Percentiles rank a stretch among this genome's conserved stretches.
Evolutionary conservation across 1,140 invertebrate species (phyloP).

Genomic region (Pseudomyrmex concolor): DNA sequence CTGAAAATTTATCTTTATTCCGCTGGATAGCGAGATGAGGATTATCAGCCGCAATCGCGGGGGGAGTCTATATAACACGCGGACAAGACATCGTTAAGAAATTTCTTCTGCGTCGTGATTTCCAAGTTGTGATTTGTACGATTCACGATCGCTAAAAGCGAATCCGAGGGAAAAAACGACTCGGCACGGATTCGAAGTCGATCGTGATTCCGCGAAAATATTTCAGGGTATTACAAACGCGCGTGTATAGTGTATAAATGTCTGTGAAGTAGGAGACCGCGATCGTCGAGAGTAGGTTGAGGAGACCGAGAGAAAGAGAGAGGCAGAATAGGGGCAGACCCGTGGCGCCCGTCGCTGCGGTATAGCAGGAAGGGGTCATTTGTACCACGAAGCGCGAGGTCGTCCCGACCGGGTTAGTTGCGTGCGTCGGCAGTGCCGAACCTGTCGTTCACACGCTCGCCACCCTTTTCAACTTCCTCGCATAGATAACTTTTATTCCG

Average conservation of each 20-base stretch:
- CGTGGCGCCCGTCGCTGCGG: slow-evolving; percentile 35
- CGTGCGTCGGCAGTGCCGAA: slow-evolving; percentile 79
- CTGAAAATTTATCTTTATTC: slow-evolving; percentile 46
- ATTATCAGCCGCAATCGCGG: slow-evolving; percentile 18
- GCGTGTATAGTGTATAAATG: slow-evolving; percentile 1
- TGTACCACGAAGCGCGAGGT: slow-evolving; percentile 83
- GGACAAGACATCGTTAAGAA: neutral
- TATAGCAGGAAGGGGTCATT: slow-evolving; percentile 75
- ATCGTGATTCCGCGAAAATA: neutral
- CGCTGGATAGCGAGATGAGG: neutral
- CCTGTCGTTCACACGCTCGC: slow-evolving; percentile 81
- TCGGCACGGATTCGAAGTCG: no score
- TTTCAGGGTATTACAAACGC: neutral
- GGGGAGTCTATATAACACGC: neutral
- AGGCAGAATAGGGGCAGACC: slow-evolving; percentile 19
- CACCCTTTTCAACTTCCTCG: slow-evolving; percentile 77
- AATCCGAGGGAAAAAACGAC: no score
- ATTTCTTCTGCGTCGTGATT: slow-evolving; percentile 15
- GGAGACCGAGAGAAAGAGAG: neutral
- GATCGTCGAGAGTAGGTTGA: slow-evolving; percentile 22
- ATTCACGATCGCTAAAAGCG: neutral
- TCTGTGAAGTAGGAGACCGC: neutral
- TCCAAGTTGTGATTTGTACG: neutral
- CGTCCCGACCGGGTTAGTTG: slow-evolving; percentile 77
- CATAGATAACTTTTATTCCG: slow-evolving; percentile 82